phyloP scores from a whole-genome alignment of 1,140 invertebrate genomes.

The Drosophila sproati region DNA sequence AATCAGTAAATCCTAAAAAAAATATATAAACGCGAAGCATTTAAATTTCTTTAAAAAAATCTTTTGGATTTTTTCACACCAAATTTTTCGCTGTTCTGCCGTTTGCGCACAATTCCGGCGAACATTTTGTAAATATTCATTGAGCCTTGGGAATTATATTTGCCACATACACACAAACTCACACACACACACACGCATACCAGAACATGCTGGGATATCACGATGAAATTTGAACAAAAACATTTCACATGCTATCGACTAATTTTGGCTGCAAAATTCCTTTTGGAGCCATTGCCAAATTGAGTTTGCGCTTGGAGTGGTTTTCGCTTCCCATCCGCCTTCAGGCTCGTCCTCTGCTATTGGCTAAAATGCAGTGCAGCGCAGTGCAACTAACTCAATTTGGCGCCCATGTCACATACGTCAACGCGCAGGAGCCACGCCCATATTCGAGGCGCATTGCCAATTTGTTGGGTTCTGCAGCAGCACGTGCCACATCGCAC shows the following conservation, averaged over 20 bases:
- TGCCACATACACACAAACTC: neutral
- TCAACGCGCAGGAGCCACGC: constrained; percentile 70
- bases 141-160: constrained; percentile 14
- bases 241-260: constrained; percentile 63
- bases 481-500: constrained; percentile 79
- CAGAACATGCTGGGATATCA: neutral
- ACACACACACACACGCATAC: constrained; percentile 1
- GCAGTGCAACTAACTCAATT: constrained; percentile 69
- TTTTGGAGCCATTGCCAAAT: constrained; percentile 54
- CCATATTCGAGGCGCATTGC: constrained; percentile 55
- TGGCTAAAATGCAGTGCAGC: constrained; percentile 43
- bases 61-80: constrained; percentile 5
- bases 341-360: neutral
- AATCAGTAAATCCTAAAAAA: neutral
- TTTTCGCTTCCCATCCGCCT: neutral
- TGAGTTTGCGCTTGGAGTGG: constrained; percentile 56
- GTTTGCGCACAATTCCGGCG: constrained; percentile 7
- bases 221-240: constrained; percentile 38
- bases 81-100: constrained; percentile 6
- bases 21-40: constrained; percentile 8
- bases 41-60: neutral
- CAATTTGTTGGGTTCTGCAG: constrained; percentile 77
- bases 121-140: constrained; percentile 48
- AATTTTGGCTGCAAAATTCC: constrained; percentile 68
- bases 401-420: constrained; percentile 81